Evolutionary conservation across 2,797 vertebrate species (phyloP).

Genomic region (Chrosomus eos): DNA sequence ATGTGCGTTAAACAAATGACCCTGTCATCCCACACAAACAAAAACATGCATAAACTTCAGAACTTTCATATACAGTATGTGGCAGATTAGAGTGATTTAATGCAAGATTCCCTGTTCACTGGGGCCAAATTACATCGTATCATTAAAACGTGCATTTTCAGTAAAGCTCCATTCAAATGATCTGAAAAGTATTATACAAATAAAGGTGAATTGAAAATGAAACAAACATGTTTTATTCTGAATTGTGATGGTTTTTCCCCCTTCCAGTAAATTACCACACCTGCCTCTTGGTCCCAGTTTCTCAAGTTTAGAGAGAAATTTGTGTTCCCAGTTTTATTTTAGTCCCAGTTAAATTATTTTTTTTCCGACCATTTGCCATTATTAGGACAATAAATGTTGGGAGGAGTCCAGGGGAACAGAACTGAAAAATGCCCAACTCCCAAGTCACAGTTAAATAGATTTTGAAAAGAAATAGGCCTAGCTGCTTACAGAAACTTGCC

Average conservation of each 20-base stretch:
- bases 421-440: not conserved
- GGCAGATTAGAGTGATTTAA: not conserved
- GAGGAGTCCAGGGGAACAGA: not conserved
- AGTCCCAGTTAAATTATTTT: not conserved
- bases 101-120: not conserved
- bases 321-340: too few species aligned
- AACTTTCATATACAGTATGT: not conserved
- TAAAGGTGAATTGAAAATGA: not conserved
- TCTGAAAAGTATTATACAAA: not conserved
- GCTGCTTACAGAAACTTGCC: not conserved
- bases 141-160: slow-evolving; percentile 1
- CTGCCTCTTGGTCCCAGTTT: not conserved
- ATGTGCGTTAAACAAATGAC: not conserved
- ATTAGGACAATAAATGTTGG: not conserved
- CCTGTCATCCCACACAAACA: slow-evolving; percentile 16
- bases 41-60: not conserved
- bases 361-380: not conserved
- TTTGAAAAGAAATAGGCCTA: not conserved
- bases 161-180: not conserved
- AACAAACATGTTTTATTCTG: not conserved
- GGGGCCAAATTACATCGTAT: not conserved
- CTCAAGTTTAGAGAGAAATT: not conserved
- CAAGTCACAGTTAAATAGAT: not conserved
- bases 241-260: not conserved
- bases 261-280: not conserved